Base-by-base conservation (phyloP, 2,888 invertebrate genomes). In the Conistra vaccinii region DNA sequence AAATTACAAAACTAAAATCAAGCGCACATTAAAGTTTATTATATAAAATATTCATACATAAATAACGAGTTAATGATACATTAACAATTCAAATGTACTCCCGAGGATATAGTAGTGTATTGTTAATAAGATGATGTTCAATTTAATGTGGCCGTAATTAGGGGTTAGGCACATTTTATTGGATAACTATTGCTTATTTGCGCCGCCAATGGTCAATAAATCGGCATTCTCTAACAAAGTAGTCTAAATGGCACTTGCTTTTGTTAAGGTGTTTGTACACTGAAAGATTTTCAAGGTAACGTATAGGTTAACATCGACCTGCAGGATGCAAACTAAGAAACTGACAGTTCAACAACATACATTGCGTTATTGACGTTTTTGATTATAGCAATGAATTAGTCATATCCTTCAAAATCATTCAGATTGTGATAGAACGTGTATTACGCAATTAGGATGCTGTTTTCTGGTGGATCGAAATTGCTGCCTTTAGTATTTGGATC, bases 111-210 rank as follows among this genome's bases (percentile, higher is more conserved):
- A 17, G 84, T 78, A 42, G 82, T 76, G 77, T 80, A 87, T 90
- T 89, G 89, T 90, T 91, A 89, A 90, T 90, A 88, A 85, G 90
- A 90, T 88, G 90, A 90, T 91, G 85, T 87, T 83, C 84, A 88
- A 87, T 90, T 91, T 94, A 92, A 94, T 91, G 90, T 86, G 78
- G 67, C 53, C 76, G 79, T 92, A 92, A 93, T 94, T 89, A 92
- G 89, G 88, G 92, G 89, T 91, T 87, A 83, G 83, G 87, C 84
- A 73, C 73, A 86, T 89, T 92, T 91, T 91, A 92, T 93, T 90
- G 85, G 89, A 88, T 90, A 90, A 89, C 89, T 84, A 87, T 89
- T 87, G 84, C 83, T 84, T 86, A 86, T 87, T 85, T 88, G 88
- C 87, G 80, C 85, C 84, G 85, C 88, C 87, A 81, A 85, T 86